Evolutionary conservation across 2,888 invertebrate genomes (phyloP), one percentile per base, ranked within the genome.

Genomic region (Agonopterix alstromeriana): DNA sequence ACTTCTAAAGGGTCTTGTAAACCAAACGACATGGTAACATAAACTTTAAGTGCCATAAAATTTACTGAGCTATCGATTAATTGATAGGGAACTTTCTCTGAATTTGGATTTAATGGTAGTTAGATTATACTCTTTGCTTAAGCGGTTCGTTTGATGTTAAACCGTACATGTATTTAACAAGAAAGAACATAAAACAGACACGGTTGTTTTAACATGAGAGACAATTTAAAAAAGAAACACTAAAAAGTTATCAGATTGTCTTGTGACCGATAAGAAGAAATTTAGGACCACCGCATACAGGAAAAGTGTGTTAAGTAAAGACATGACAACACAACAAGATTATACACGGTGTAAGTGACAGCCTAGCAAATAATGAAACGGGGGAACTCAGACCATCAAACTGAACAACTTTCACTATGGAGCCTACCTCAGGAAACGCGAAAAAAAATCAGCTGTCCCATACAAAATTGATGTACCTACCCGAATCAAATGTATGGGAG

Each of bases 231-330:
- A 38, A 45, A 17, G 17, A 11, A 27, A 46, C 36, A 36, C 8
- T 3, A 27, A 5, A 27, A 27, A 27, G 5, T 5, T 27, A 27
- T 27, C 27, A 27, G 5, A 27, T 27, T 27, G 27, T 5, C 27
- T 27, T 27, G 27, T 27, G 7, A 3, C 27, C 27, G 27, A 27
- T 27, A 27, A 27, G 27, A 27, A 27, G 27, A 36, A 38, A 11
- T 35, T 36, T 46, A 14, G 42, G n/a, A 36, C 45, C 53, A 60
- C 59, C 61, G 60, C 57, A 68, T 59, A 63, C 63, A 70, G 61
- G 65, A 62, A 62, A 73, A 65, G 55, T 64, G 55, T 70, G 70
- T 59, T 71, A 65, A 46, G 51, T 49, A 53, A 56, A 58, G 63
- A 63, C 65, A 65, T 61, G 65, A 65, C 65, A 67, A 61, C 60